Evolutionary conservation across 2,888 invertebrate genomes (phyloP), one percentile per base, ranked within the genome.

Genomic region (Boloria selene): DNA sequence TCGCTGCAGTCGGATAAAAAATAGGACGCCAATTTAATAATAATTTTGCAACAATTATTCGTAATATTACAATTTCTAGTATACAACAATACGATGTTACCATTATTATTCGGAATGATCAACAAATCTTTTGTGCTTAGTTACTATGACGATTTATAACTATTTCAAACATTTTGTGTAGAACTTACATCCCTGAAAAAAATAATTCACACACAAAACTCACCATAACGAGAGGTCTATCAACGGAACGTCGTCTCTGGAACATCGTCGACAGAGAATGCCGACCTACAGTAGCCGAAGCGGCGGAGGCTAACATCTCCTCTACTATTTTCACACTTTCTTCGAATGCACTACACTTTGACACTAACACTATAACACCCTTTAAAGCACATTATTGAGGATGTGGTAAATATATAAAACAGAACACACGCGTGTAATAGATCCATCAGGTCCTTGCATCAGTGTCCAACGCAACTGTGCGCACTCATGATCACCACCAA

Each of bases 201-300:
- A 51, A 52, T 13, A 18, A 13, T 0, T 26, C 4, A 55, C n/a
- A 38, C 17, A 53, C 16, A 1, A 13, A 63, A 65, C 74, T 74
- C 61, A 74, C 74, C 74, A 73, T 74, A 50, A 74, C 61, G 18
- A 74, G 71, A 0, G 74, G 74, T 47, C 74, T 69, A 47, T 74
- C 74, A 3, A 74, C 70, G 47, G 74, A 74, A 14, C 71, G 72
- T 66, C 83, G 79, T 71, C 83, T 85, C 74, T 88, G 82, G 74
- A 90, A 87, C 78, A 88, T 85, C 44, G 85, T 83, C 4, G 90
- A 83, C 74, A 90, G 69, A 14, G 91, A 81, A 68, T 86, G 83
- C 51, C 82, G 81, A 53, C 81, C 81, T 69, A 87, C 73, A 71
- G 81, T 86, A 47, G 83, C 78, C 52, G 84, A 74, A 7, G 83